phyloP scores from a whole-genome alignment of 2,888 invertebrate genomes.

The Dolichomitus sp. region DNA sequence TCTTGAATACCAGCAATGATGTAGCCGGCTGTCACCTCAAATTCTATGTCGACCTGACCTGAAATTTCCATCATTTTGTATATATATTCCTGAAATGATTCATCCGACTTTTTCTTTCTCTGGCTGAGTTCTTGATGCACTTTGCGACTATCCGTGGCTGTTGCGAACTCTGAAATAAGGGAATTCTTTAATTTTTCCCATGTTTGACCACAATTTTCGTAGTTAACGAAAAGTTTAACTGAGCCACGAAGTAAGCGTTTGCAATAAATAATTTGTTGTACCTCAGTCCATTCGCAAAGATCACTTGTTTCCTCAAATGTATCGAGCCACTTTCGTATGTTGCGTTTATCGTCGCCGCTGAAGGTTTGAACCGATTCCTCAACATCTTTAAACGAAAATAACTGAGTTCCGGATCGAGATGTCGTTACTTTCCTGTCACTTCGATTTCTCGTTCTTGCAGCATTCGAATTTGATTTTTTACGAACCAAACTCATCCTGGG shows the following conservation, averaged over 20 bases:
- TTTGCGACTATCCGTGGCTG: too few relatives aligned
- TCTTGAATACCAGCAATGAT: constrained; percentile 22
- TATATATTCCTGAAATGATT: too few relatives aligned
- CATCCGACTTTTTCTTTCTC: constrained; percentile 29
- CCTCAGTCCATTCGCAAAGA: constrained; percentile 56
- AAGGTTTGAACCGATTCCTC: constrained; percentile 58
- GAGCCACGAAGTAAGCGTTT: constrained; percentile 65
- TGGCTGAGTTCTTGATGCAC: constrained; percentile 50
- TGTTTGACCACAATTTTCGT: constrained; percentile 39
- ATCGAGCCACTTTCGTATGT: constrained; percentile 47
- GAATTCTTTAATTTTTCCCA: too few relatives aligned
- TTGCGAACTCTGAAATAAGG: too few relatives aligned
- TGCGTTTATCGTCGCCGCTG: too few relatives aligned
- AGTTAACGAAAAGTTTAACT: constrained; percentile 60
- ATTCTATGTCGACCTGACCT: too few relatives aligned
- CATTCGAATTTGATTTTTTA: background rate
- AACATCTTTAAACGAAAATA: constrained; percentile 54
- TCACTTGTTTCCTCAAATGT: constrained; percentile 61
- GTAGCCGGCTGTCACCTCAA: background rate
- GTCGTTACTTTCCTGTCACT: too few relatives aligned
- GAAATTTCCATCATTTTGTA: too few relatives aligned
- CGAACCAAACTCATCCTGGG: background rate
- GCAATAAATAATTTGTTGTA: constrained; percentile 64
- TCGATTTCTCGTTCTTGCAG: background rate
- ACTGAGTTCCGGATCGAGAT: background rate